Base-by-base conservation (phyloP, 2,797 vertebrate genomes). In the Prunella strophiata region DNA sequence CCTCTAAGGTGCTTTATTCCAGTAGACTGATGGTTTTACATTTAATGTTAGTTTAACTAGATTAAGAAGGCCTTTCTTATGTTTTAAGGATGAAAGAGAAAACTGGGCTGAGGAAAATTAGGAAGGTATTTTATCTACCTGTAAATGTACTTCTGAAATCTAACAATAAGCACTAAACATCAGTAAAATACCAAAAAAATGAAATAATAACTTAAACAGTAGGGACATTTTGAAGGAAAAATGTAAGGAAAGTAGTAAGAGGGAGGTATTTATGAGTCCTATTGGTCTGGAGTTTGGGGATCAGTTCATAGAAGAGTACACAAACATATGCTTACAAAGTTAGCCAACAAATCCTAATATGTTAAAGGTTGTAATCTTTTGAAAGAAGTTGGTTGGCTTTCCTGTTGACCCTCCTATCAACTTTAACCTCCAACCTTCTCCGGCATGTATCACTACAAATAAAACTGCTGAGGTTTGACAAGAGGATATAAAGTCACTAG, bases 391-490 rank as follows among this genome's bases (percentile, higher is more conserved):
- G 95, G 98, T 97, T 97, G 96, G 94, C 97, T 98, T 99, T 99
- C 98, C 98, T 98, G 98, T 98, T 98, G 98, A 97, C 98, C 98
- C 97, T 98, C 92, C 95, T 98, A 97, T 99, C 98, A 99, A 98
- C 99, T 99, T 98, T 98, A 98, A 99, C 98, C 99, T 99, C 97
- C 98, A 98, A 98, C 99, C 98, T 98, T 97, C 98, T 95, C 96
- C 97, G 23, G 97, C 98, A 98, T 99, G 98, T 97, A 98, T 99
- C 98, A 98, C 96, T 94, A 96, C 98, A 97, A 98, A 98, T 98
- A 98, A 98, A 98, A 98, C 97, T 97, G 96, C 98, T 98, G 97
- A 97, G 97, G 96, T 97, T 97, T 98, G 97, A 98, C 98, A 98
- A 97, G 95, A 96, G 97, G 97, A 98, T 98, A 97, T 97, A 98